Evolutionary conservation across 2,888 invertebrate genomes (phyloP), one percentile per base, ranked within the genome.

Genomic region (Hymenopus coronatus): DNA sequence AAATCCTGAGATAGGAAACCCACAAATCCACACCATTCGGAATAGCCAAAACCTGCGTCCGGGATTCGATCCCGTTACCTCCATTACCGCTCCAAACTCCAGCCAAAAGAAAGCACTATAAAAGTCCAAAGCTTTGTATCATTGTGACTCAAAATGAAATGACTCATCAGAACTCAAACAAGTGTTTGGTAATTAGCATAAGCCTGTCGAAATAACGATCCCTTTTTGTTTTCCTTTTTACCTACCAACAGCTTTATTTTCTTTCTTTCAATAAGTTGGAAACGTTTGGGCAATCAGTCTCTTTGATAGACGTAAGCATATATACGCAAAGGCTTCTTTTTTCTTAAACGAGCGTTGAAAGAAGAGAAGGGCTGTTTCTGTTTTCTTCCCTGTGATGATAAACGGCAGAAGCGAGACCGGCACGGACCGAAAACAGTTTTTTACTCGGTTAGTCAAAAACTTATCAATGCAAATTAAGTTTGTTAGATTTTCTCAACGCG

Each of bases 381-480:
- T 70, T 70, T 54, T 70, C 54, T 70, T 70, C 6, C 20, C 54
- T 70, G 20, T 70, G 54, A 54, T 27, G 46, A 85, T 85, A 85
- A 85, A 85, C 85, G n/a, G 40, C 46, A 33, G 46, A 85, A 46
- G 27, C n/a, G 85, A 40, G 85, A 27, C 46, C 20, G 54, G 54
- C 54, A 70, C 54, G 54, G 54, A 70, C 54, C 15, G 54, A 70
- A 70, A 70, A 70, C 54, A 70, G 20, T 70, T 70, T 70, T 70
- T 70, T 70, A 85, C 85, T 85, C 15, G 27, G 46, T 46, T 85
- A 46, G 85, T 85, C 85, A 85, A 46, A 85, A 70, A 85, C 46
- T 85, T 85, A 85, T 85, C 85, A 46, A 85, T 85, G 85, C 85
- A 85, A 85, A 85, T 85, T 85, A 85, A 85, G 85, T 85, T 85